Base-by-base conservation (phyloP, 2,888 invertebrate species). In the Trissolcus brochymenae region DNA sequence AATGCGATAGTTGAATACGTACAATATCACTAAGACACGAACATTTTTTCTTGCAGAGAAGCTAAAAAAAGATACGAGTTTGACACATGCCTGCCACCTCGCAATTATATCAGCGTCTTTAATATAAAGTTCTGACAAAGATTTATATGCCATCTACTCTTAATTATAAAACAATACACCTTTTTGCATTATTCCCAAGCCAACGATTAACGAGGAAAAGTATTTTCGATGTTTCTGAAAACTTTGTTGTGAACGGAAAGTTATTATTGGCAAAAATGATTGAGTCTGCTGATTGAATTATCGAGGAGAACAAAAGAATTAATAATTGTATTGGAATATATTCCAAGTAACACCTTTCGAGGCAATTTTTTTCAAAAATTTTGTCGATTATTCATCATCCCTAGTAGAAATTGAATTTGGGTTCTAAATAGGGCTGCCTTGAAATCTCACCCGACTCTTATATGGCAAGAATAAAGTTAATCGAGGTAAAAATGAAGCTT, bases 241-340 rank as follows among this genome's bases (percentile, higher is more conserved):
- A 46, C 6, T 46, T 46, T 2, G 46, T 14, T 46, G 16, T 0
- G 14, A n/a, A 14, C n/a, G 3, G 14, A 46, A 3, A 16, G 16
- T 16, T 1, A 6, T 46, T 6, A 46, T n/a, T 46, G 46, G n/a
- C 46, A 46, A 16, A 11, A 46, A 46, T n/a, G 16, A 46, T 46
- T 46, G 46, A 46, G 6, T 46, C 16, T 4, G 46, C 7, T 46
- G n/a, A 16, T 46, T 46, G 0, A 46, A 16, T 46, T 46, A n/a
- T 46, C 16, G 46, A n/a, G 56, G 55, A 66, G 64, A 35, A 35
- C 65, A 67, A 46, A 68, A 67, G 51, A 51, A 74, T 70, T 70
- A 74, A 74, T 78, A 74, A 78, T 78, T 64, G 74, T 70, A 61
- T 70, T 57, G 61, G 55, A 55, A 65, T 71, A 67, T 78, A 78